A percentile compares a stretch with the other conserved stretches of the same genome.
phyloP scores from a whole-genome alignment of 2,113 vertebrate species.

The Sander lucioperca region DNA sequence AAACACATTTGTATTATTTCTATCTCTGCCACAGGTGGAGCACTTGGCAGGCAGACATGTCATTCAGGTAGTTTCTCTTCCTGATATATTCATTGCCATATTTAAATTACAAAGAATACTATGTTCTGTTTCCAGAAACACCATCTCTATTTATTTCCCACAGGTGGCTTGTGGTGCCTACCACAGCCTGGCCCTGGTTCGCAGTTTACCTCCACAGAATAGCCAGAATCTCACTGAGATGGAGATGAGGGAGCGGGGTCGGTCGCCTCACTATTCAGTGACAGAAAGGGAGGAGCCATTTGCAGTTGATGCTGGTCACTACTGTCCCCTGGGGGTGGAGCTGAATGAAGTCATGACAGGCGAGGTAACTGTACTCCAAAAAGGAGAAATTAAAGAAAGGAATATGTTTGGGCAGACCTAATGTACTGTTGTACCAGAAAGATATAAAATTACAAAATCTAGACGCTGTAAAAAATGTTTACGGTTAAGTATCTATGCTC shows the following conservation, averaged over 20 bases:
- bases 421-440: background rate
- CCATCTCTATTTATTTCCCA: background rate
- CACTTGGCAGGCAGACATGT: conserved; percentile 93
- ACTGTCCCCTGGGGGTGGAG: conserved; percentile 93
- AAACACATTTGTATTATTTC: conserved; percentile 7
- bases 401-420: background rate
- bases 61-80: conserved; percentile 83
- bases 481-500: background rate
- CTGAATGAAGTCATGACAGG: conserved; percentile 75
- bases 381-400: background rate
- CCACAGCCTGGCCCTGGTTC: conserved; percentile 96
- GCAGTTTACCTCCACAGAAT: conserved; percentile 83
- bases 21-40: conserved; percentile 83
- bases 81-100: background rate
- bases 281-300: conserved; percentile 90
- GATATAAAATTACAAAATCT: background rate
- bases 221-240: conserved; percentile 86
- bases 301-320: conserved; percentile 91
- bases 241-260: conserved; percentile 89
- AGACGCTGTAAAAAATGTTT: background rate
- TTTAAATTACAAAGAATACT: conserved; percentile 1
- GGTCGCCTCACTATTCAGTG: conserved; percentile 89
- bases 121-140: background rate
- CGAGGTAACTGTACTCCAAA: conserved; percentile 44
- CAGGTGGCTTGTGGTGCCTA: conserved; percentile 91